Evolutionary conservation across 2,797 vertebrate genomes (phyloP), one percentile per base, ranked within the genome.

Genomic region (Periparus ater): DNA sequence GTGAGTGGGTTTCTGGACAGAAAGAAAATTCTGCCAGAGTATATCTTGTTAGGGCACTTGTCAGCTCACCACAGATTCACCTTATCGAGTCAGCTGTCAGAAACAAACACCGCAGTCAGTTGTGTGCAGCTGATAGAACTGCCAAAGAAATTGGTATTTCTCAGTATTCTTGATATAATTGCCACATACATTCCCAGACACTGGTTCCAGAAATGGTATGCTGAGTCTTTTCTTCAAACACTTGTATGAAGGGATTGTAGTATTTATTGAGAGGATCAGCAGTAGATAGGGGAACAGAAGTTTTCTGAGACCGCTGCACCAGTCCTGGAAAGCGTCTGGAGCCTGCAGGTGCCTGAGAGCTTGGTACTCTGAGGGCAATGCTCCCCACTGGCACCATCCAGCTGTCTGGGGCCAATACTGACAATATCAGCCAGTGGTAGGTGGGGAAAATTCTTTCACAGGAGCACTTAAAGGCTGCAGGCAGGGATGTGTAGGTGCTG

Each of bases 1-100:
- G 44, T 38, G 44, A 60, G 48, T 70, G 27, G 7, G 36, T 67
- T 85, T 90, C 65, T 89, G 83, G 72, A 65, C 78, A 91, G 72
- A 87, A 73, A 55, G 18, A 95, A 70, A 86, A 89, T 48, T 54
- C 38, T 86, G 30, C n/a, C 83, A 47, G 47, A 83, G 38, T 84
- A 62, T 22, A 40, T 17, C 66, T 91, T 94, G 63, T 89, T 79
- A 91, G 73, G 34, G 23, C 45, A 91, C 54, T 58, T 89, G 42
- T 79, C 83, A 81, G 27, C 55, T 83, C 88, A 84, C 40, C 36
- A 50, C 8, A 9, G 81, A 95, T 75, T 92, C 77, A 79, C 38
- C 15, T 71, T 72, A 92, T 61, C 34, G 32, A 90, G 40, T 65
- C 62, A 85, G 27, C 68, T 95, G 88, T 87, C 91, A 95, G 47